These are phyloP conservation scores for Colostygia pectinataria DNA, from an alignment of 2,888 invertebrate species.

Conservation along the genomic window DNA sequence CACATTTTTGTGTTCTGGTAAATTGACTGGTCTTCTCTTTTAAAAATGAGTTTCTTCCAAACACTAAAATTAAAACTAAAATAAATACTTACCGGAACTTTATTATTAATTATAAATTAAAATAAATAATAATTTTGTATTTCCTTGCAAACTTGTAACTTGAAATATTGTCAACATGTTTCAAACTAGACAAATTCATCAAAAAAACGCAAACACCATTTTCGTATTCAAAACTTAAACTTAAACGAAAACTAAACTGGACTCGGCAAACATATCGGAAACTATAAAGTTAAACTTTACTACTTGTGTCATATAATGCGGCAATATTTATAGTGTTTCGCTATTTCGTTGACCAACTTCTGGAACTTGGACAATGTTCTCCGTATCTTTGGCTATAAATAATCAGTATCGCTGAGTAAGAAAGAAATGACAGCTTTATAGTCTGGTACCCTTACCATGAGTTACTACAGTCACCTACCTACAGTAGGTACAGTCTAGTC, in stretches of 20 bases:
- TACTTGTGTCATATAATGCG: conserved; percentile 12
- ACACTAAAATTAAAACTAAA: too few species aligned
- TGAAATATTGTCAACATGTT: too few species aligned
- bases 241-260: conserved; percentile 8
- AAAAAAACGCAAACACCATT: too few species aligned
- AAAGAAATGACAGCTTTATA: conserved; percentile 29
- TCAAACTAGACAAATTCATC: too few species aligned
- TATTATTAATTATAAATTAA: too few species aligned
- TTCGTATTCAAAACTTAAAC: conserved; percentile 15
- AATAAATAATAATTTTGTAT: too few species aligned
- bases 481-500: too few species aligned
- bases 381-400: conserved; percentile 35
- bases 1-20: too few species aligned
- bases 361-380: conserved; percentile 29
- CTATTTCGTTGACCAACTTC: conserved; percentile 35
- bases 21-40: too few species aligned
- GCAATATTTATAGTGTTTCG: conserved; percentile 25
- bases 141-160: too few species aligned
- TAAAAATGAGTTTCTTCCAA: too few species aligned
- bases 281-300: conserved; percentile 21
- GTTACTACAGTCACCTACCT: conserved; percentile 9
- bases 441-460: conserved; percentile 19
- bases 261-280: conserved; percentile 15
- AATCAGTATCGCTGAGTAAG: conserved; percentile 31
- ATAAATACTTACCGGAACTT: too few species aligned